A percentile compares a stretch with the other conserved stretches of the same genome.
phyloP scores from a whole-genome alignment of 2,888 invertebrate species.

The Plagiodera versicolora region DNA sequence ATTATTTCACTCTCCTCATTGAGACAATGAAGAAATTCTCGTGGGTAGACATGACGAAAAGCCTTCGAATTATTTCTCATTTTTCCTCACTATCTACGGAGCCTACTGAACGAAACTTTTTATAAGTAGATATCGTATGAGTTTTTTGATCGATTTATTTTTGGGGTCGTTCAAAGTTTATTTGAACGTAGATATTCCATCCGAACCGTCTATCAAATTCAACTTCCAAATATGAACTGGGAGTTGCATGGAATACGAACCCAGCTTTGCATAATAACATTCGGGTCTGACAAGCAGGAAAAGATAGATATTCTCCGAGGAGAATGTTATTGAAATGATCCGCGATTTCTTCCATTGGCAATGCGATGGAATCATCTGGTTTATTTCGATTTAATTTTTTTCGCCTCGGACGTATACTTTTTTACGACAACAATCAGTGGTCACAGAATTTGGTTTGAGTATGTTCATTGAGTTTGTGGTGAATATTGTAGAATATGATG shows the following conservation, averaged over 20 bases:
- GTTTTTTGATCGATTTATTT: too few species aligned
- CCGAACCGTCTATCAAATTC: neutral
- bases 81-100: too few species aligned
- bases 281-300: constrained; percentile 34
- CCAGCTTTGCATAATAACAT: constrained; percentile 34
- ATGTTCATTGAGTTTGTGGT: neutral
- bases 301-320: constrained; percentile 34
- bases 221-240: constrained; percentile 10
- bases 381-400: constrained; percentile 36
- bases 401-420: constrained; percentile 14
- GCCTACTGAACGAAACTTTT: too few species aligned
- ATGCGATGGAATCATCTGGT: constrained; percentile 35
- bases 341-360: constrained; percentile 32
- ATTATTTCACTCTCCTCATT: too few species aligned
- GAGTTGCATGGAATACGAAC: constrained; percentile 24
- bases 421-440: constrained; percentile 7
- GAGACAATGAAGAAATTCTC: too few species aligned
- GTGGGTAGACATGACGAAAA: too few species aligned
- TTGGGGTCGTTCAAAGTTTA: too few species aligned
- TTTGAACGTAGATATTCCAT: too few species aligned
- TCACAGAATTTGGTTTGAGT: neutral
- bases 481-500: too few species aligned
- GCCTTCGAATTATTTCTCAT: too few species aligned
- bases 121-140: too few species aligned
- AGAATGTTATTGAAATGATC: constrained; percentile 40